These are phyloP conservation scores for Carollia perspicillata DNA, from an alignment of 2,113 vertebrate genomes.

Conservation along the genomic window DNA sequence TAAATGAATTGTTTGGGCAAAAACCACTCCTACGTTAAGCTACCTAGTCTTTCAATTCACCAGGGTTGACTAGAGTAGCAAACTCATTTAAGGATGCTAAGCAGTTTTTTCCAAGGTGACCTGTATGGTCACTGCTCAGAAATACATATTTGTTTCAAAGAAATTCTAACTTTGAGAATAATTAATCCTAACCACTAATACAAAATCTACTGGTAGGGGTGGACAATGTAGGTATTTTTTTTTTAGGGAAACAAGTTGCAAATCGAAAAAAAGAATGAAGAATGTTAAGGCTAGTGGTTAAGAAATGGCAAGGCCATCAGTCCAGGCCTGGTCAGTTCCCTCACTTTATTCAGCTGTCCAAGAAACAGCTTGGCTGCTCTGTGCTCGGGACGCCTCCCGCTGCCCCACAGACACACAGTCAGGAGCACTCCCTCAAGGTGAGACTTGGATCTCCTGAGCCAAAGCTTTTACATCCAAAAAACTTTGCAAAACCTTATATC, in stretches of 20 bases:
- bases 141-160: background rate
- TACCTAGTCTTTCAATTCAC: background rate
- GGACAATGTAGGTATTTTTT: background rate
- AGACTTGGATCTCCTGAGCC: background rate
- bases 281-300: background rate
- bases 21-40: background rate
- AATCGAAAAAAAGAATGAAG: background rate
- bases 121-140: background rate
- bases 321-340: no score
- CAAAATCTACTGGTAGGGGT: background rate
- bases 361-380: background rate
- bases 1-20: conserved; percentile 26
- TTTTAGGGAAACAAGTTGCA: background rate
- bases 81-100: background rate
- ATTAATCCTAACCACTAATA: background rate
- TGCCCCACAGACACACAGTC: fast-evolving
- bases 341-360: background rate
- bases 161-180: background rate
- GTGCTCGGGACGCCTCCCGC: fast-evolving
- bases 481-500: background rate
- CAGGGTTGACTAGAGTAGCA: background rate
- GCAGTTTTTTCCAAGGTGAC: background rate
- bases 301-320: background rate
- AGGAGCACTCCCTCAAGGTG: background rate
- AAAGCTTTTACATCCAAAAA: background rate